A percentile compares a stretch with the other conserved stretches of the same genome.
These are phyloP conservation scores for Meandrina meandrites DNA, from an alignment of 92 coral and sea anemone genomes.

Conservation along the genomic window DNA sequence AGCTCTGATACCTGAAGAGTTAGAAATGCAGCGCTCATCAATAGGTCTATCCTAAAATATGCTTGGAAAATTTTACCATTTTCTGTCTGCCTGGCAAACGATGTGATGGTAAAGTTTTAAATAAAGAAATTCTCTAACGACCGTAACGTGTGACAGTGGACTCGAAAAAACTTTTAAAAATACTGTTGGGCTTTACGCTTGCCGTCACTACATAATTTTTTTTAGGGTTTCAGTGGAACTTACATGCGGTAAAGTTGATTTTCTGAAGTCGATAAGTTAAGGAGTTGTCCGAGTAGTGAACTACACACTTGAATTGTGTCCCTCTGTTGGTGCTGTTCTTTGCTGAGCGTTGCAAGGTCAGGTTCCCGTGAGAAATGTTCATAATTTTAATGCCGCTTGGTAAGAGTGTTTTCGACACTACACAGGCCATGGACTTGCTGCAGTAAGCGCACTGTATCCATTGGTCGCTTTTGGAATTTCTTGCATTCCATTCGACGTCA, in stretches of 20 bases:
- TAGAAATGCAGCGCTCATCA: not conserved
- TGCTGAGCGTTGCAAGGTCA: not conserved
- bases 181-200: too few species aligned
- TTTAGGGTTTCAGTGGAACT: not conserved
- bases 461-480: not conserved
- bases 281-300: not conserved
- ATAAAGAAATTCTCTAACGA: too few species aligned
- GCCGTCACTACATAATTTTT: too few species aligned
- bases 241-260: constrained; percentile 1
- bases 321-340: not conserved
- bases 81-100: too few species aligned
- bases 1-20: not conserved
- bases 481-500: not conserved
- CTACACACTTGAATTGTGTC: not conserved
- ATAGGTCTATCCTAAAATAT: too few species aligned
- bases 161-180: too few species aligned
- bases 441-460: not conserved
- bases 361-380: not conserved
- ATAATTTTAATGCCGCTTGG: not conserved
- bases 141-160: too few species aligned
- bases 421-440: not conserved
- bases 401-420: not conserved
- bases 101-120: too few species aligned
- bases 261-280: not conserved
- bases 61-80: too few species aligned